These are phyloP conservation scores for Drosophila gunungcola DNA, from an alignment of 1,140 invertebrate genomes.

Conservation along the genomic window DNA sequence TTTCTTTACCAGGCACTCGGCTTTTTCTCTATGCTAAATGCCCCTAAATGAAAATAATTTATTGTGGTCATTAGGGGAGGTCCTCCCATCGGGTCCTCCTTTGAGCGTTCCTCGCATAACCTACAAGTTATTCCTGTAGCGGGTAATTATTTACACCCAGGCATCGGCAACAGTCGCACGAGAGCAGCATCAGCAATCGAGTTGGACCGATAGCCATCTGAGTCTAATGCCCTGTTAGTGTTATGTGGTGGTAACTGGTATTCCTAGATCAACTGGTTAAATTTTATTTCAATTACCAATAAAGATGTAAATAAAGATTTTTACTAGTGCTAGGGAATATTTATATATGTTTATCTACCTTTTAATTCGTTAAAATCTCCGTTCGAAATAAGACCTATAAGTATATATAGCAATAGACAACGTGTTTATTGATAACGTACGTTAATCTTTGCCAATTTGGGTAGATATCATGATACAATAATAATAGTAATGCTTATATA, in stretches of 20 bases:
- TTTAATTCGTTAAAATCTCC: too few relatives aligned
- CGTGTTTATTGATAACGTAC: too few relatives aligned
- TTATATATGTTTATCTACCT: too few relatives aligned
- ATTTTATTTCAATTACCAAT: neutral
- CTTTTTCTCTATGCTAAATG: slow-evolving; percentile 74
- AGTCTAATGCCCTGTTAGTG: slow-evolving; percentile 21
- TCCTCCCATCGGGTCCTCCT: slow-evolving; percentile 12
- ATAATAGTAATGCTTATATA: too few relatives aligned
- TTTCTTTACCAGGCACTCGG: slow-evolving; percentile 70
- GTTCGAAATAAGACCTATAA: too few relatives aligned
- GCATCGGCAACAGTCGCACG: slow-evolving; percentile 4
- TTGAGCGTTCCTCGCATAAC: neutral
- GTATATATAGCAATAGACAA: too few relatives aligned
- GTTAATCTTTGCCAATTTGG: too few relatives aligned
- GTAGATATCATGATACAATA: too few relatives aligned
- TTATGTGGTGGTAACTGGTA: slow-evolving; percentile 20
- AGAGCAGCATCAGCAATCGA: slow-evolving; percentile 17
- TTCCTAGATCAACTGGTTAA: neutral
- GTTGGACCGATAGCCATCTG: slow-evolving; percentile 9
- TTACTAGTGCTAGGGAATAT: too few relatives aligned
- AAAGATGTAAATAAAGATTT: too few relatives aligned
- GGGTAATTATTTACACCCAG: slow-evolving; percentile 47
- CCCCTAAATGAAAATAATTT: slow-evolving; percentile 81
- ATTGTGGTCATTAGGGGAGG: slow-evolving; percentile 71
- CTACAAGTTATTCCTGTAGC: slow-evolving; percentile 11